Percentiles rank a stretch among this genome's conserved stretches.
Evolutionary conservation across 2,797 vertebrate species (phyloP).

Genomic region (Pantherophis vulpinus): DNA sequence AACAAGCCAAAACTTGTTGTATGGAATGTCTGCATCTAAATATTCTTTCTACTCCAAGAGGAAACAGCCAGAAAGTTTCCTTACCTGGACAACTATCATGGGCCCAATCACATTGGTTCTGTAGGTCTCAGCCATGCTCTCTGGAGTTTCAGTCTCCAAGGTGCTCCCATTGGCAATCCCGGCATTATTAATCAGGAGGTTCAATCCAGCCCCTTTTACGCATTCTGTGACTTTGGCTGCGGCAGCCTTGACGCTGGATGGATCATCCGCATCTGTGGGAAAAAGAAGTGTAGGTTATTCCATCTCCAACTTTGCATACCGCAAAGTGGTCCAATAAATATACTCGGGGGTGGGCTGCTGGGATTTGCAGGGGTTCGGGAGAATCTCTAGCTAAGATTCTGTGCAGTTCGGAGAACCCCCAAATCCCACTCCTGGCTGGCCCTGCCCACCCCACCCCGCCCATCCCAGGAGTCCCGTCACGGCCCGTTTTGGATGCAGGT

Average conservation of each 20-base stretch:
- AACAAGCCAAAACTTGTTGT: not conserved
- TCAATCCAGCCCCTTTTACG: conserved; percentile 56
- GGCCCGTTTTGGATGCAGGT: too few species aligned
- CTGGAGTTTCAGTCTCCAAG: conserved; percentile 31
- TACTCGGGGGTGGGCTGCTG: too few species aligned
- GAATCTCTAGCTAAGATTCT: too few species aligned
- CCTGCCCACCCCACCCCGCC: accelerated
- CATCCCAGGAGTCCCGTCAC: accelerated
- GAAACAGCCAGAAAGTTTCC: too few species aligned
- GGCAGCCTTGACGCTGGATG: conserved; percentile 54
- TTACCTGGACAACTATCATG: conserved; percentile 56
- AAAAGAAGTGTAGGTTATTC: not conserved
- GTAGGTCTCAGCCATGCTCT: conserved; percentile 56
- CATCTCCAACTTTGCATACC: not conserved
- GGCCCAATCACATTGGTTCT: conserved; percentile 61
- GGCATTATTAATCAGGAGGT: conserved; percentile 68
- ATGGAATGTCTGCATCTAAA: not conserved
- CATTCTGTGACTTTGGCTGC: conserved; percentile 48
- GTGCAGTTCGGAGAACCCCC: too few species aligned
- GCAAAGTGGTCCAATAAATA: not conserved
- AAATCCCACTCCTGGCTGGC: too few species aligned
- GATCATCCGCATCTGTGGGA: conserved; percentile 61
- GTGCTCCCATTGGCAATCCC: conserved; percentile 18
- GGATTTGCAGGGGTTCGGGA: too few species aligned
- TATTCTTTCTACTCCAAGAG: not conserved